phyloP scores from a whole-genome alignment of 2,797 vertebrate genomes.

The Acanthurus lineatus region DNA sequence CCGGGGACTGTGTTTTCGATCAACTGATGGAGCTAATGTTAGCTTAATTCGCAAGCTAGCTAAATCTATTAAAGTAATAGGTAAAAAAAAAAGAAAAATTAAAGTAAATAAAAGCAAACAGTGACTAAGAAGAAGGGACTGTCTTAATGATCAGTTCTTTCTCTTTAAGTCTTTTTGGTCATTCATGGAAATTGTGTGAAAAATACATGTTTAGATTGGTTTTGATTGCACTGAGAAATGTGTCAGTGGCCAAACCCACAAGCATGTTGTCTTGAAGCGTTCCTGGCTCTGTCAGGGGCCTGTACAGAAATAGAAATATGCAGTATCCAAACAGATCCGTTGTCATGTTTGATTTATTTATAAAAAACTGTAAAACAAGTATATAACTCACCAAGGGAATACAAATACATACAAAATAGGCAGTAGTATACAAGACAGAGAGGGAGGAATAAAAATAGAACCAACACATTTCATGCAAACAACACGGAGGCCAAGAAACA shows the following conservation, averaged over 20 bases:
- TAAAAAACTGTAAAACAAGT: slow-evolving; percentile 34
- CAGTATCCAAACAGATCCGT: slow-evolving; percentile 25
- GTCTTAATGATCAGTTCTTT: neutral
- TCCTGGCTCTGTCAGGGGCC: neutral
- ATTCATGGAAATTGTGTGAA: neutral
- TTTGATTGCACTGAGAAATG: slow-evolving; percentile 1
- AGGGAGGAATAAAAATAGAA: slow-evolving; percentile 65
- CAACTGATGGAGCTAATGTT: neutral
- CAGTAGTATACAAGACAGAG: slow-evolving; percentile 34
- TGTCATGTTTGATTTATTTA: slow-evolving; percentile 36
- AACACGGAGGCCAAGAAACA: slow-evolving; percentile 55
- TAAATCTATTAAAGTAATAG: neutral
- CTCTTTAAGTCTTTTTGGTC: neutral
- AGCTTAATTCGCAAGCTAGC: neutral
- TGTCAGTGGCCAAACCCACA: neutral
- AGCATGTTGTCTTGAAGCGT: neutral
- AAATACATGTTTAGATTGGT: neutral
- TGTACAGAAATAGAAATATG: slow-evolving; percentile 26
- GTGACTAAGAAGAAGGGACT: neutral
- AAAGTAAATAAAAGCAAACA: neutral
- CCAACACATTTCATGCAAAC: slow-evolving; percentile 50
- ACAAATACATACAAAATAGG: slow-evolving; percentile 17
- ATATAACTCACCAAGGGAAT: slow-evolving; percentile 31
- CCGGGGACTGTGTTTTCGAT: neutral
- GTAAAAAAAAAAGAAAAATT: neutral